A percentile compares a stretch with the other conserved stretches of the same genome.
Conservation (phyloP, 1,140 invertebrate genomes). For the Pinna nobilis region DNA sequence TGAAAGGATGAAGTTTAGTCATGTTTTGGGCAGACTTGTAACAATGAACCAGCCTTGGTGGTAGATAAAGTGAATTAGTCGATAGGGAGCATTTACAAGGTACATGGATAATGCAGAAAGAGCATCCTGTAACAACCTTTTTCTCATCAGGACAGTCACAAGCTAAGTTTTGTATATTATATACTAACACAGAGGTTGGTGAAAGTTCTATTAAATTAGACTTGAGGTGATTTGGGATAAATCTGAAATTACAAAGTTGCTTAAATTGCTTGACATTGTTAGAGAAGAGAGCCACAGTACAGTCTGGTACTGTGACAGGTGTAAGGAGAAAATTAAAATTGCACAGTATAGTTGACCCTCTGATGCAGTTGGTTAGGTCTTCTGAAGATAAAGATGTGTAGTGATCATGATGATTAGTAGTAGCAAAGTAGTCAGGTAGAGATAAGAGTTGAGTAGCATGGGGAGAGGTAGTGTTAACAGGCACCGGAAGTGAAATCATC, state of each 20-base stretch:
- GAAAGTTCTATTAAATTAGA: not conserved
- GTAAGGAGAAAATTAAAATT: constrained; percentile 7
- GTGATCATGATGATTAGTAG: constrained; percentile 2
- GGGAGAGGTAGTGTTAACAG: not conserved
- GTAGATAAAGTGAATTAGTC: not conserved
- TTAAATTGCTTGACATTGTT: constrained; percentile 3
- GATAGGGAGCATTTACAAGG: constrained; percentile 17
- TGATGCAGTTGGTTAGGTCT: not conserved
- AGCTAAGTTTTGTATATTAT: not conserved
- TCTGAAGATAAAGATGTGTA: not conserved
- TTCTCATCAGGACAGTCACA: constrained; percentile 6
- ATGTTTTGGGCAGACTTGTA: no score
- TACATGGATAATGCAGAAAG: constrained; percentile 7
- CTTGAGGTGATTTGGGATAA: constrained; percentile 4
- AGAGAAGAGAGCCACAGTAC: not conserved
- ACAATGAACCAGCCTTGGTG: constrained; percentile 10
- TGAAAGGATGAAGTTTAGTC: no score
- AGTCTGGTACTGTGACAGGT: not conserved
- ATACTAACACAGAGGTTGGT: constrained; percentile 7
- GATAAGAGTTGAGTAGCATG: constrained; percentile 27
- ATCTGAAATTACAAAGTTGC: no score
- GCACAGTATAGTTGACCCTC: not conserved
- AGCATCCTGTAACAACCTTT: constrained; percentile 1
- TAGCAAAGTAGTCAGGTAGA: no score
- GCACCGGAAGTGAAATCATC: constrained; percentile 3